Base-by-base conservation (phyloP, 2,888 invertebrate genomes). In the Machimus atricapillus region DNA sequence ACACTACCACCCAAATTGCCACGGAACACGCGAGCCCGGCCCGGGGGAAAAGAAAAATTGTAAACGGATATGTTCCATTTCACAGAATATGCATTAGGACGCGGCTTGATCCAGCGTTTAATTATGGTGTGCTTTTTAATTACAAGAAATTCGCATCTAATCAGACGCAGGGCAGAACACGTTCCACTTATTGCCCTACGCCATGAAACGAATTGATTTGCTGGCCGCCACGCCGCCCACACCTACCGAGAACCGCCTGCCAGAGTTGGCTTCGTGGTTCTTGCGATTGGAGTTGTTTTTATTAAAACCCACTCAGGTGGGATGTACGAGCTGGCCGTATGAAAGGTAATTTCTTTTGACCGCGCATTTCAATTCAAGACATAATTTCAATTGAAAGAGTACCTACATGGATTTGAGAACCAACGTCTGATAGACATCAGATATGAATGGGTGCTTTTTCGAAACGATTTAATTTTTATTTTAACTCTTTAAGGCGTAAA, bases 111-210 rank as follows among this genome's bases (percentile, higher is more conserved):
- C 19, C 34, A 34, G n/a, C 56, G 19, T 58, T 82, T 82, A 82
- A 58, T 82, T 58, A 82, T 37, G 37, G 82, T 66, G 40, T 82
- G 82, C 58, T 82, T 82, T 82, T 82, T 82, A 82, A 82, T 82
- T 82, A 82, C 58, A 82, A 82, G 82, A 82, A 82, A 82, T 82
- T 82, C 82, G 66, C 82, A 82, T 82, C 58, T 82, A 82, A 82
- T 82, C 82, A 82, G 58, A 37, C 16, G 16, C 37, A 66, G 37
- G n/a, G 34, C 1, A 37, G 58, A 31, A 82, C 34, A 82, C 16
- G 23, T 56, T 82, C 27, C 56, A 58, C 27, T 82, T 82, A 82
- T 82, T 58, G 19, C 37, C 23, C 14, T 31, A 12, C 23, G 58
- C 82, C 82, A 82, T 66, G 58, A 82, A 43, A 76, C 0, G 52